These are phyloP conservation scores for Mystacides longicornis DNA, from an alignment of 2,888 invertebrate genomes.

Conservation along the genomic window DNA sequence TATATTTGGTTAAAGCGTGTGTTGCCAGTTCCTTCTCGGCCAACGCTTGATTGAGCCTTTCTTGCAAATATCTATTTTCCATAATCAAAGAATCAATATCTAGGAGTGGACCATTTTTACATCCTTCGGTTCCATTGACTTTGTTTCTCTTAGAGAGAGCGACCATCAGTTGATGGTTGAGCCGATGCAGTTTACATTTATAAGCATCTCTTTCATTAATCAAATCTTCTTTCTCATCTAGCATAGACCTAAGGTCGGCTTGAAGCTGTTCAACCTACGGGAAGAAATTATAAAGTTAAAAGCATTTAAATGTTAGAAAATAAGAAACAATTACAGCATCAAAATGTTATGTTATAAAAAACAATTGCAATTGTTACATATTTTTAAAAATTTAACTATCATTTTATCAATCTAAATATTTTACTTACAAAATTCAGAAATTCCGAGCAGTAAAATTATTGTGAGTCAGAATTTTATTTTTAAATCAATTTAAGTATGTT, in stretches of 20 bases:
- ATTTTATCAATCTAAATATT: too few species aligned
- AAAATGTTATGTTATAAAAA: too few species aligned
- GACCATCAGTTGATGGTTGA: slow-evolving; percentile 72
- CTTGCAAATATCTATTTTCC: slow-evolving; percentile 80
- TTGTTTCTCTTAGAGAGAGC: slow-evolving; percentile 47
- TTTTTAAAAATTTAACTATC: too few species aligned
- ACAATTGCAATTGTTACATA: too few species aligned
- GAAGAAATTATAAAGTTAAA: slow-evolving; percentile 20
- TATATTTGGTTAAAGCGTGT: slow-evolving; percentile 66
- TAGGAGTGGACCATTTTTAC: slow-evolving; percentile 47
- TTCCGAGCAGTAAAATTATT: too few species aligned
- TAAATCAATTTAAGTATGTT: too few species aligned
- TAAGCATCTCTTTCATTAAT: slow-evolving; percentile 75
- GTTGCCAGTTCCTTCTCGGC: slow-evolving; percentile 71
- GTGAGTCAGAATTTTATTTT: too few species aligned
- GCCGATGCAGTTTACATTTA: slow-evolving; percentile 72
- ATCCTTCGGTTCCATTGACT: slow-evolving; percentile 30
- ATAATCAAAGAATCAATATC: slow-evolving; percentile 74
- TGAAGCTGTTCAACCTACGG: slow-evolving; percentile 64
- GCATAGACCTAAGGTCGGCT: slow-evolving; percentile 65
- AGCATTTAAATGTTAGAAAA: neutral
- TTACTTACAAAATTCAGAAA: too few species aligned
- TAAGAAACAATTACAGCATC: too few species aligned
- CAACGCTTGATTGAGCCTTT: slow-evolving; percentile 68
- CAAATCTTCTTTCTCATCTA: slow-evolving; percentile 81